Percentiles rank a stretch among this genome's conserved stretches.
Evolutionary conservation across 2,113 vertebrate genomes (phyloP).

Genomic region (Pithys albifrons): DNA sequence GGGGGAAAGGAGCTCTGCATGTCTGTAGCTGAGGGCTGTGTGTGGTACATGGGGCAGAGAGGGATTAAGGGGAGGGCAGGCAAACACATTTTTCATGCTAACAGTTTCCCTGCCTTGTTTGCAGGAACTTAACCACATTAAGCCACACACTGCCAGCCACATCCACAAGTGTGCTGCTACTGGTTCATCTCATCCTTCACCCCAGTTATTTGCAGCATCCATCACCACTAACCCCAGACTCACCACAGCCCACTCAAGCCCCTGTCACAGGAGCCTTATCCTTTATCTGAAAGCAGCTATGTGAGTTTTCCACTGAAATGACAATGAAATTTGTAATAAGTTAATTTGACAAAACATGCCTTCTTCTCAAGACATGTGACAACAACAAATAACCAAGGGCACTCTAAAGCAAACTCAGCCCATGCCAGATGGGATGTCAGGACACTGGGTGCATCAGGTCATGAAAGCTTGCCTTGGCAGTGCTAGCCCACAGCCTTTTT

Average conservation of each 20-base stretch:
- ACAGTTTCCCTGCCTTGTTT: rapidly evolving
- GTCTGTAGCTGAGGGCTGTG: background rate
- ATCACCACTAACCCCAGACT: background rate
- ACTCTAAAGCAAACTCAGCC: background rate
- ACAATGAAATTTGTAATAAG: background rate
- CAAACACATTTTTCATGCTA: background rate
- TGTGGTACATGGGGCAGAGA: background rate
- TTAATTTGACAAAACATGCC: background rate
- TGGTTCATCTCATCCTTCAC: background rate
- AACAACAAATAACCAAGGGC: background rate
- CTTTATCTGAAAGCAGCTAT: background rate
- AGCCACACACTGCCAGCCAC: background rate
- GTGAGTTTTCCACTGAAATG: background rate
- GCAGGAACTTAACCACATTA: background rate
- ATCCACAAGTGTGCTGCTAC: rapidly evolving
- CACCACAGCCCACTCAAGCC: rapidly evolving
- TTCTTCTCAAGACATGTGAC: background rate
- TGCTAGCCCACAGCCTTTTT: background rate
- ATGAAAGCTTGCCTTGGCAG: background rate
- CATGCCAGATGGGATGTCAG: background rate
- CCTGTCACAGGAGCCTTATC: rapidly evolving
- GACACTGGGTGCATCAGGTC: background rate
- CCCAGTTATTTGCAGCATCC: background rate
- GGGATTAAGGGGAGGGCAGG: background rate
- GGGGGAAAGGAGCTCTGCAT: background rate